Evolutionary conservation across 2,888 invertebrate species (phyloP).

Genomic region (Crematogaster levior): DNA sequence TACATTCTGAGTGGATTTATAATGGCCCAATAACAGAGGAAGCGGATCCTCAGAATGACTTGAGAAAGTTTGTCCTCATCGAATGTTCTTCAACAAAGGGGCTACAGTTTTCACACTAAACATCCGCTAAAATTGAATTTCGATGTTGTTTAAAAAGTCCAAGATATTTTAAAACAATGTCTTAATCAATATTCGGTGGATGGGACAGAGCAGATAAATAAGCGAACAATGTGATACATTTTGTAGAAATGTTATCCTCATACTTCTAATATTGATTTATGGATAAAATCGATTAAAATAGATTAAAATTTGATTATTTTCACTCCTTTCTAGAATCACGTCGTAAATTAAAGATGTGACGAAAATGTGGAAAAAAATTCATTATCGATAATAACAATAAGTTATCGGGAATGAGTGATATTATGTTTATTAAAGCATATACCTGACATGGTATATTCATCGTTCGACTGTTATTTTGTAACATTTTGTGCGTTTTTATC

Average conservation of each 20-base stretch:
- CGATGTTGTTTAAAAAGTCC: conserved; percentile 9
- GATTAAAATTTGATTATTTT: not conserved
- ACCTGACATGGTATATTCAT: not conserved
- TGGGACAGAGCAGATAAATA: not conserved
- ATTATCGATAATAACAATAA: no score
- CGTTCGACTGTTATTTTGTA: not conserved
- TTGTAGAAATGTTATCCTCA: no score
- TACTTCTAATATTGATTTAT: not conserved
- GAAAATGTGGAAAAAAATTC: not conserved
- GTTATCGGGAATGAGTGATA: not conserved
- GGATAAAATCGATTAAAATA: not conserved
- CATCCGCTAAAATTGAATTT: conserved; percentile 23
- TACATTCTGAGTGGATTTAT: conserved; percentile 47
- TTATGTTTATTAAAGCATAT: not conserved
- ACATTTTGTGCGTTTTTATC: conserved; percentile 2
- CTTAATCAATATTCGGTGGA: not conserved
- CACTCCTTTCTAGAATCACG: not conserved
- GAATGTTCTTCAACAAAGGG: not conserved
- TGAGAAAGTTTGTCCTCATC: conserved; percentile 1
- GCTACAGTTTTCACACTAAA: conserved; percentile 14
- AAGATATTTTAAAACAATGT: not conserved
- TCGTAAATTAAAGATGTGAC: not conserved
- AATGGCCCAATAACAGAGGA: conserved; percentile 23
- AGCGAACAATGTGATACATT: not conserved
- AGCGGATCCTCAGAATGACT: conserved; percentile 10